Evolutionary conservation across 2,113 vertebrate genomes (phyloP).

Genomic region (Dinomys branickii): DNA sequence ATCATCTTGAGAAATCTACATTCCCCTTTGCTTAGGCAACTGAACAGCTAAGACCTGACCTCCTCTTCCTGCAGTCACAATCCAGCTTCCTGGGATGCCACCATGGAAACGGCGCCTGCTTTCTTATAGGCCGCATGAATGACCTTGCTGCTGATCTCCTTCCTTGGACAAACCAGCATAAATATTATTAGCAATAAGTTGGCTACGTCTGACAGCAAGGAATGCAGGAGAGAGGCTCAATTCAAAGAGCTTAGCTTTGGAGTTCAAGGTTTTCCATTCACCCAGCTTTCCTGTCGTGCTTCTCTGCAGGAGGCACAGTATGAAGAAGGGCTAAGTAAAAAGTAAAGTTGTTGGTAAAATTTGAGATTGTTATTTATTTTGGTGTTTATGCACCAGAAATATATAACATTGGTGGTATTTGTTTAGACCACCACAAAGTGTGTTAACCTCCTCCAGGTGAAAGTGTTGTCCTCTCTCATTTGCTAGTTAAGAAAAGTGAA

Average conservation of each 20-base stretch:
- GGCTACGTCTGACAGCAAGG: background rate
- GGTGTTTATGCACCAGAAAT: background rate
- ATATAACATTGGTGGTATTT: background rate
- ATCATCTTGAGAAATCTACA: background rate
- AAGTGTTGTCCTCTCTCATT: background rate
- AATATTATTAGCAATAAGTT: conserved; percentile 54
- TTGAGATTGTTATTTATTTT: background rate
- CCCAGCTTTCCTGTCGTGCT: background rate
- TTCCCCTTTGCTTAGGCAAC: background rate
- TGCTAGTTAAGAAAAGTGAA: background rate
- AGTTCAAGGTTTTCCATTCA: conserved; percentile 36
- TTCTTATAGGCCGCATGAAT: background rate
- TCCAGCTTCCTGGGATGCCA: background rate
- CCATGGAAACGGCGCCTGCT: conserved; percentile 61
- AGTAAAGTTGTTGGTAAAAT: background rate
- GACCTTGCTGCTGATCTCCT: conserved; percentile 9
- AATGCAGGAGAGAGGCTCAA: background rate
- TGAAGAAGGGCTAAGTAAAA: background rate
- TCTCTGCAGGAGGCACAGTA: background rate
- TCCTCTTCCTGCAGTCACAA: background rate
- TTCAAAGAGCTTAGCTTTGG: background rate
- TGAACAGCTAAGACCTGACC: background rate
- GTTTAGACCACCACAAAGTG: background rate
- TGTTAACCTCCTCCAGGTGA: background rate
- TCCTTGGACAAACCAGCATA: background rate